Base-by-base conservation (phyloP, 2,797 vertebrate species). In the Neomorphus geoffroyi region DNA sequence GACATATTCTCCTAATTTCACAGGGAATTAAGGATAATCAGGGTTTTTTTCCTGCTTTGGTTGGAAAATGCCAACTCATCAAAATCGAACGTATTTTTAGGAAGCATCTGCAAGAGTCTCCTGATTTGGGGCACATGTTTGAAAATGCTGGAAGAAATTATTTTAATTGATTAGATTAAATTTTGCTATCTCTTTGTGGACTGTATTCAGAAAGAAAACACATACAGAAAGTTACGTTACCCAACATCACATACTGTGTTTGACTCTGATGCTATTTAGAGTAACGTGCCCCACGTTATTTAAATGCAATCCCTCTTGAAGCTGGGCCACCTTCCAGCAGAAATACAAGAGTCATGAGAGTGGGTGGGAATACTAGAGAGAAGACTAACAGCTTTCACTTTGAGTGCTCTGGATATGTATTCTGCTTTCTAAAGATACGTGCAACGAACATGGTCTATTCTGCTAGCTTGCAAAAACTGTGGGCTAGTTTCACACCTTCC, bases 401-500 rank as follows among this genome's bases (percentile, higher is more conserved):
- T 84, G 46, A 85, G 66, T 41, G 62, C 80, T 93, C 90, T 92
- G 86, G 70, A 70, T 88, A 73, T 17, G 56, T 37, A 80, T 46
- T 75, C 60, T 73, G 62, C 56, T 86, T 94, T 95, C 94, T 94
- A 95, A 96, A 95, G 90, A 96, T 94, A 96, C 43, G 81, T 53
- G 18, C 80, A 70, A 39, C 39, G 60, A 86, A 56, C 41, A 95
- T 0, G 1, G 35, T n/a, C 75, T 62, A 86, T 95, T 93, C 80
- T 81, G 60, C 46, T 88, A 45, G 51, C 28, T 90, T 11, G 60
- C 80, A 73, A 93, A 92, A 95, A 73, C 11, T 77, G 93, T 75
- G 86, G 90, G 83, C 54, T 94, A 80, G 60, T 82, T 95, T 96
- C 90, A 92, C 94, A 53, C 92, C 50, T 92, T 69, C 39, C 9